Evolutionary conservation across 1,140 invertebrate species (phyloP).

Genomic region (Nymphalis io): DNA sequence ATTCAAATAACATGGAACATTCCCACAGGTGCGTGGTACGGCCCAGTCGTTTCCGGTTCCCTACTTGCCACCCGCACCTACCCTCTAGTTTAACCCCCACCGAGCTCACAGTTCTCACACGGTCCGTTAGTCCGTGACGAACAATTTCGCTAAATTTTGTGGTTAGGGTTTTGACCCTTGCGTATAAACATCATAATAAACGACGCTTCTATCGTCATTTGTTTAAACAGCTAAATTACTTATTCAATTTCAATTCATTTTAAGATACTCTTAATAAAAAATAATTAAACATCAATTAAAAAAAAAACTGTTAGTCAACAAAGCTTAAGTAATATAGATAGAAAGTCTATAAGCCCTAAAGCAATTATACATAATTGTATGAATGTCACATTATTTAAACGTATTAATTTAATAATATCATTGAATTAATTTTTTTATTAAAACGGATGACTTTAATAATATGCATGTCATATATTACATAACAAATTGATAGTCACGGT

Average conservation of each 20-base stretch:
- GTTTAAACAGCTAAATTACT: background rate
- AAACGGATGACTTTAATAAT: conserved; percentile 24
- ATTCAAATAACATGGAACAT: conserved; percentile 63
- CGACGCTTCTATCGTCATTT: background rate
- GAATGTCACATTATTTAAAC: background rate
- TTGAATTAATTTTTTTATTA: background rate
- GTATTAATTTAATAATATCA: background rate
- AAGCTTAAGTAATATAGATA: too few relatives aligned
- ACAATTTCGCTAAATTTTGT: conserved; percentile 69
- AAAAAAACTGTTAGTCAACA: too few relatives aligned
- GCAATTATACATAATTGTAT: background rate
- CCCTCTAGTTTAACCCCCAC: conserved; percentile 47
- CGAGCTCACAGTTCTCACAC: conserved; percentile 64
- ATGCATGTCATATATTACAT: conserved; percentile 30
- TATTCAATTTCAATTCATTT: background rate
- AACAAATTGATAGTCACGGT: conserved; percentile 63
- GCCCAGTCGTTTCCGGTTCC: conserved; percentile 68
- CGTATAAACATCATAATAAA: background rate
- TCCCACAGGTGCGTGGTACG: conserved; percentile 73
- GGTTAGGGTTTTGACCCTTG: conserved; percentile 34
- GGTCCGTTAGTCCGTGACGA: conserved; percentile 57
- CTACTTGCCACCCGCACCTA: conserved; percentile 53
- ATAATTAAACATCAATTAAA: too few relatives aligned
- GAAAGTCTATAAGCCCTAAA: too few relatives aligned
- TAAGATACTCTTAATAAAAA: too few relatives aligned